A percentile compares a stretch with the other conserved stretches of the same genome.
These are phyloP conservation scores for Chaetodon trifasciatus DNA, from an alignment of 2,797 vertebrate species.

Conservation along the genomic window DNA sequence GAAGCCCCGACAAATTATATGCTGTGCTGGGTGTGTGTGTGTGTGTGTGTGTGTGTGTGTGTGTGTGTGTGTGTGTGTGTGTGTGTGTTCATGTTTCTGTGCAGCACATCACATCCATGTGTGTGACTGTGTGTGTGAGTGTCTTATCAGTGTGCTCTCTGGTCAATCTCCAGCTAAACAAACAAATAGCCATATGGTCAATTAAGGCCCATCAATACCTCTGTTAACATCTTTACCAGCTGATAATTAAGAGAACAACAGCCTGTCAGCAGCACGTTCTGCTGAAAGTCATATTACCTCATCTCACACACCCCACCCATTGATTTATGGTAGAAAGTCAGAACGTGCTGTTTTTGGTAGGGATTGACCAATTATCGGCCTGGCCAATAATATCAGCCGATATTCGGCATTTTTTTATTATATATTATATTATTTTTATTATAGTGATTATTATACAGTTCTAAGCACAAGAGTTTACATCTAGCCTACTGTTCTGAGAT, in stretches of 20 bases:
- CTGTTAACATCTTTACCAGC: conserved; percentile 75
- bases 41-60: conserved; percentile 34
- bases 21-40: conserved; percentile 32
- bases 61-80: conserved; percentile 15
- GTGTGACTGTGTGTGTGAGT: conserved; percentile 13
- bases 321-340: conserved; percentile 24
- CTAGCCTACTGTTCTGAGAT: no score
- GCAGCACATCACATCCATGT: conserved; percentile 35
- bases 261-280: conserved; percentile 65
- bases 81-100: conserved; percentile 10
- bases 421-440: no score
- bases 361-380: no score
- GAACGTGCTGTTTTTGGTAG: not conserved
- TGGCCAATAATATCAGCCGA: no score
- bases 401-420: no score
- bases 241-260: conserved; percentile 80
- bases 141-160: conserved; percentile 60
- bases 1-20: conserved; percentile 51
- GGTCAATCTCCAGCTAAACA: conserved; percentile 71
- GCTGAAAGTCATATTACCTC: conserved; percentile 56
- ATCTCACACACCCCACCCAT: conserved; percentile 21
- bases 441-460: no score
- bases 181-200: conserved; percentile 82
- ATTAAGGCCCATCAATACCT: conserved; percentile 84
- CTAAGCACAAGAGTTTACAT: no score